These are phyloP conservation scores for Mormyrus proboscirostris DNA, from an alignment of 2,797 vertebrate species.

Conservation along the genomic window DNA sequence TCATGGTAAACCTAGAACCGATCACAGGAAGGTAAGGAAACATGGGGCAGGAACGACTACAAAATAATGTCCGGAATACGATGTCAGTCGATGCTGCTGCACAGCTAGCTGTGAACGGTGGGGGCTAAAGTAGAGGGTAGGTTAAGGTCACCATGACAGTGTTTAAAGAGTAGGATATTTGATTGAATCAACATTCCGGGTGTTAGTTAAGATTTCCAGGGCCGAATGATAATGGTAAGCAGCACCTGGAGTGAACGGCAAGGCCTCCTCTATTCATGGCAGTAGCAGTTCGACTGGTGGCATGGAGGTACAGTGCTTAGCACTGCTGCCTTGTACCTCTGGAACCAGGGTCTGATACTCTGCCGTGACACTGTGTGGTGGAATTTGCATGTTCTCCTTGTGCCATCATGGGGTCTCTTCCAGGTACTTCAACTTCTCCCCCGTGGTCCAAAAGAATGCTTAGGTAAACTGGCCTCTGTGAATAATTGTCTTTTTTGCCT, in stretches of 20 bases:
- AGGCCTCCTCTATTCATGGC: neutral
- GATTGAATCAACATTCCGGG: neutral
- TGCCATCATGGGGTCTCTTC: neutral
- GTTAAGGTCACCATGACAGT: neutral
- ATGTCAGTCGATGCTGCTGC: neutral
- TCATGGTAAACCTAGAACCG: neutral
- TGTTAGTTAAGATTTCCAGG: neutral
- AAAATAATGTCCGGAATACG: neutral
- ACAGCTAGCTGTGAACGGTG: neutral
- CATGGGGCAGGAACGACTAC: neutral
- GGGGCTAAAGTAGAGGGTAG: neutral
- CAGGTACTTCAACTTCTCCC: neutral
- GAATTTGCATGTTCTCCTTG: neutral
- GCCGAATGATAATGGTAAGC: neutral
- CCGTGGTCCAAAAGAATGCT: neutral
- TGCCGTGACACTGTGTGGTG: neutral
- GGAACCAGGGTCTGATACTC: neutral
- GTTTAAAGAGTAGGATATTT: neutral
- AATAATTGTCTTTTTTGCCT: neutral
- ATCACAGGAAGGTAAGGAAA: neutral
- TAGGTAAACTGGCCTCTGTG: neutral
- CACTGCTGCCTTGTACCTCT: neutral
- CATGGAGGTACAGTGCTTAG: neutral
- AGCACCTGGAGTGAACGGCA: neutral
- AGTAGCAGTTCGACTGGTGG: neutral